Percentiles rank a stretch among this genome's conserved stretches.
phyloP scores from a whole-genome alignment of 2,797 vertebrate species.

The Lates japonicus region DNA sequence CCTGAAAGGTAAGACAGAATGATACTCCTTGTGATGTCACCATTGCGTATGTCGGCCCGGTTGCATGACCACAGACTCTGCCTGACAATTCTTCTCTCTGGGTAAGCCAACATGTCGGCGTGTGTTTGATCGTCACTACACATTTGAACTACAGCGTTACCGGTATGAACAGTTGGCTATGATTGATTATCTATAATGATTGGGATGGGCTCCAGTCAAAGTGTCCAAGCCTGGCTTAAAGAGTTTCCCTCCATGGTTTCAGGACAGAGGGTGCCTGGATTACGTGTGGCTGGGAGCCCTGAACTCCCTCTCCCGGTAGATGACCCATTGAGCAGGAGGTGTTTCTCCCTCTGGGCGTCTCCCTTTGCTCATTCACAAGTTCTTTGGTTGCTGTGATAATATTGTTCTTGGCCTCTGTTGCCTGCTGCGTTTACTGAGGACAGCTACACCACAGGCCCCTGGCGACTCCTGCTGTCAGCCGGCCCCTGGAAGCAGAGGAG shows the following conservation, averaged over 20 bases:
- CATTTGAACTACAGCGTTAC: too few relatives aligned
- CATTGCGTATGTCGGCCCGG: constrained; percentile 30
- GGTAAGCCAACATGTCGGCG: constrained; percentile 53
- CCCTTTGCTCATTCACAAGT: constrained; percentile 83
- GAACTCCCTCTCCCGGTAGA: constrained; percentile 64
- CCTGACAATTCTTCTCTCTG: constrained; percentile 31
- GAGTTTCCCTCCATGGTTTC: constrained; percentile 58
- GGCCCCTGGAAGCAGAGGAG: constrained; percentile 60
- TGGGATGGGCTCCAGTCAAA: constrained; percentile 51
- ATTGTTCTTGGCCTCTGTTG: constrained; percentile 82
- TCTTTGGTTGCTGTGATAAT: constrained; percentile 85
- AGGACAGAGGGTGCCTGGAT: constrained; percentile 61
- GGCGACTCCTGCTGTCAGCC: constrained; percentile 64
- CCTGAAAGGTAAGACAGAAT: constrained; percentile 79
- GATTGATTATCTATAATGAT: constrained; percentile 70
- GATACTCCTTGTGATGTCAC: constrained; percentile 24
- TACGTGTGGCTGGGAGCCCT: constrained; percentile 63
- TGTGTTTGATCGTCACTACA: constrained; percentile 60
- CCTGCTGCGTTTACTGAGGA: constrained; percentile 78
- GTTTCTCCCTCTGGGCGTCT: constrained; percentile 82
- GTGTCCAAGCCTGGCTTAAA: constrained; percentile 61
- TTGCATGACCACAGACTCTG: constrained; percentile 35
- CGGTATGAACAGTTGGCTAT: constrained; percentile 45
- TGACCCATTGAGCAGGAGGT: constrained; percentile 81
- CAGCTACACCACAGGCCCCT: constrained; percentile 78